Evolutionary conservation across 1,140 invertebrate species (phyloP), one percentile per base, ranked within the genome.

Genomic region (Achroia grisella): DNA sequence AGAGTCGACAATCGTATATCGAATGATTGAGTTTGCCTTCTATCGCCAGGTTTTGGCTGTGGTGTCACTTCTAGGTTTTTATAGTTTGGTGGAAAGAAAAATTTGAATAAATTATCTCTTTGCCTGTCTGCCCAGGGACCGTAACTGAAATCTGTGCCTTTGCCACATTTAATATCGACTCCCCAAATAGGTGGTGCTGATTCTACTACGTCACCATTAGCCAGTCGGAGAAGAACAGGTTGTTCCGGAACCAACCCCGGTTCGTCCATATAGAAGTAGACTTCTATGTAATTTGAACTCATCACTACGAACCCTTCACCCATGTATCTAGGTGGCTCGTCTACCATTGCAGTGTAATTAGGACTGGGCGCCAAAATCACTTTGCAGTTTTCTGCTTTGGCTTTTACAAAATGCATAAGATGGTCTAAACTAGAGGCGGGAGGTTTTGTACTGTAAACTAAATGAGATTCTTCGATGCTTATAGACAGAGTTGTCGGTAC

Each of bases 91-190:
- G 98, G 97, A 75, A 95, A 98, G 77, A 99, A 99, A 76, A 99
- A 98, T 86, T 93, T 97, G 79, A 96, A 99, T 10, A 99, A 84
- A 83, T 97, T 92, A 78, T 98, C 97, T 47, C 97, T 89, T 79
- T 99, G 98, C 32, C 97, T 89, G 79, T 99, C 98, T 4, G 97
- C 97, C 97, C 97, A 99, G 3, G 98, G 97, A 1, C 98, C 98
- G 69, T 98, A 99, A 79, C 96, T 98, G 61, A 99, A 97, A 73
- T 99, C 96, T 31, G 98, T 99, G 13, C 90, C 97, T 87, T 98
- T 98, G 1, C 97, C 95, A 88, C 97, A 98, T 78, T 97, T 97
- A 11, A 98, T 94, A 78, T 98, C 96, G 3, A 98, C 91, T 1
- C 96, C 96, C 94, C 96, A 97, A 54, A 96, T 94, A 0, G 97